Conservation (phyloP, 2,113 vertebrate species). For the Himantopus leucocephalus region DNA sequence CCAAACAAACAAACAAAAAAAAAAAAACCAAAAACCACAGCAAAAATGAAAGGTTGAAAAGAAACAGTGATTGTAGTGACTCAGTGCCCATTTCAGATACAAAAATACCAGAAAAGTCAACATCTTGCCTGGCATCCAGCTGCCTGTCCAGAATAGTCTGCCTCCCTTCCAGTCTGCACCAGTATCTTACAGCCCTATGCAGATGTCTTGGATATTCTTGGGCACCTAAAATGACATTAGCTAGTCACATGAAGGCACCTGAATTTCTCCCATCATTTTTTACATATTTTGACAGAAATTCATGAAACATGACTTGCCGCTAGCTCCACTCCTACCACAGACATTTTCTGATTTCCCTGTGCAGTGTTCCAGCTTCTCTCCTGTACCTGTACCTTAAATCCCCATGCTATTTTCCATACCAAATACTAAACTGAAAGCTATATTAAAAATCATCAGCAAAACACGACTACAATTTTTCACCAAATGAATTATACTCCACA, state of each 20-base stretch:
- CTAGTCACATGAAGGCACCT: neutral
- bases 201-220: accelerated
- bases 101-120: neutral
- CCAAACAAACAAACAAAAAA: neutral
- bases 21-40: neutral
- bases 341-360: neutral
- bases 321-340: neutral
- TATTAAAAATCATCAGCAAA: neutral
- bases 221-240: neutral
- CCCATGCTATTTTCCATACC: neutral
- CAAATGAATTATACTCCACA: neutral
- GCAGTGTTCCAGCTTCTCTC: neutral
- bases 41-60: neutral
- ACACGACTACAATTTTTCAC: neutral
- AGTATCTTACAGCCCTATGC: neutral
- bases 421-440: neutral
- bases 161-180: accelerated
- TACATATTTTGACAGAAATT: neutral
- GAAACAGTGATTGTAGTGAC: neutral
- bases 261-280: neutral
- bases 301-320: accelerated
- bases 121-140: neutral
- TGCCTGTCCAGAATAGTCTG: neutral
- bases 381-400: neutral
- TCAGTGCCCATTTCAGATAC: neutral